Evolutionary conservation across 2,113 vertebrate genomes (phyloP).

Genomic region (Alexandromys fortis): DNA sequence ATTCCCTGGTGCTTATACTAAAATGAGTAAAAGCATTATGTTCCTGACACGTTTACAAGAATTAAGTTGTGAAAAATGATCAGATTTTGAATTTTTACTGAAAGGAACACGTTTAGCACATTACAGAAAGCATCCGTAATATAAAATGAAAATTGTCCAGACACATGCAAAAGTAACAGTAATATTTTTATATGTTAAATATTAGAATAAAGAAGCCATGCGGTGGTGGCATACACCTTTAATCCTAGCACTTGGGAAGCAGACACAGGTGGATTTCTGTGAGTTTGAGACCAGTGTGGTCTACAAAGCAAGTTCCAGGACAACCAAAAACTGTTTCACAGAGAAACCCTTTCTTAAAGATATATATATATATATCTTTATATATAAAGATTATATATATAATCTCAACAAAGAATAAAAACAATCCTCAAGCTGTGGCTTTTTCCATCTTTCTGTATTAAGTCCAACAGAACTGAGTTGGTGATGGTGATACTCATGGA

Average conservation of each 20-base stretch:
- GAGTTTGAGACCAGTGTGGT: too few relatives aligned
- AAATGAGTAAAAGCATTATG: constrained; percentile 27
- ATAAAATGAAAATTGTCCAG: constrained; percentile 27
- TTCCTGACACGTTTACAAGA: background rate
- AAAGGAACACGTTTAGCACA: constrained; percentile 11
- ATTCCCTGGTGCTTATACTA: background rate
- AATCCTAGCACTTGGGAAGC: too few relatives aligned
- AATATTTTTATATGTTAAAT: constrained; percentile 21
- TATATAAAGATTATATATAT: too few relatives aligned
- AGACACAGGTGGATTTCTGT: too few relatives aligned
- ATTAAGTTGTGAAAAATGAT: constrained; percentile 58
- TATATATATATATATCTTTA: too few relatives aligned
- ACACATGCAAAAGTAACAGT: background rate
- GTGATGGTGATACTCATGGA: background rate
- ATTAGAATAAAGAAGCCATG: background rate
- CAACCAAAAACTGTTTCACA: too few relatives aligned
- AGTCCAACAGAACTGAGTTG: background rate
- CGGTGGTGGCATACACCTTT: too few relatives aligned
- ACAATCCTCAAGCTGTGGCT: background rate
- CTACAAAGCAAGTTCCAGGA: too few relatives aligned
- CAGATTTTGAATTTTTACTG: constrained; percentile 23
- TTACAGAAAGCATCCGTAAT: constrained; percentile 16
- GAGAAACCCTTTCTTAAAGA: too few relatives aligned
- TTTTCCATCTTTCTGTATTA: background rate
- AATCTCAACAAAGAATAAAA: background rate